Evolutionary conservation across 1,140 invertebrate species (phyloP).

Genomic region (Zaprionus davidi): DNA sequence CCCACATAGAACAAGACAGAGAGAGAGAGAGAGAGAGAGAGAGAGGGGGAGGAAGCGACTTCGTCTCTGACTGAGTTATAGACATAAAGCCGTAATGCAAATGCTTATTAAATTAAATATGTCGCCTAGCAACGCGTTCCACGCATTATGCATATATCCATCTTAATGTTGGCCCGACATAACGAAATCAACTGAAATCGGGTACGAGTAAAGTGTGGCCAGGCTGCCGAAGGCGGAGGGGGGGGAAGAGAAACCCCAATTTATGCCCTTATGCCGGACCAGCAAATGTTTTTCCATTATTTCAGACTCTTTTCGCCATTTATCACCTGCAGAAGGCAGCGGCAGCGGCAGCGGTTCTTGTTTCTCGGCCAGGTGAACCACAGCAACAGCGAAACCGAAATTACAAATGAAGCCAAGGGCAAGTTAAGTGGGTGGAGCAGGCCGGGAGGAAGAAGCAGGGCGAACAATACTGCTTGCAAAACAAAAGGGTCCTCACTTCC

Average conservation of each 20-base stretch:
- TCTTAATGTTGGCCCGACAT: slow-evolving; percentile 40
- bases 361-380: slow-evolving; percentile 8
- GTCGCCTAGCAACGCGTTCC: slow-evolving; percentile 32
- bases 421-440: neutral
- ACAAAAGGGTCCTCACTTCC: slow-evolving; percentile 68
- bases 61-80: slow-evolving; percentile 29
- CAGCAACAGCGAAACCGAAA: slow-evolving; percentile 44
- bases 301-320: slow-evolving; percentile 74
- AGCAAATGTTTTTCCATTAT: slow-evolving; percentile 77
- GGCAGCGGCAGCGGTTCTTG: too few species aligned
- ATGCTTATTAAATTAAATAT: slow-evolving; percentile 81
- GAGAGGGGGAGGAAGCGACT: neutral
- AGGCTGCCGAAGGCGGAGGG: neutral
- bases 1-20: slow-evolving; percentile 15
- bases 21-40: neutral
- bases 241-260: slow-evolving; percentile 5
- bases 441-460: neutral
- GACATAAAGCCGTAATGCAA: slow-evolving; percentile 56
- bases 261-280: slow-evolving; percentile 60
- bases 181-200: neutral
- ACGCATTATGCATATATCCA: slow-evolving; percentile 37
- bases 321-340: slow-evolving; percentile 65
- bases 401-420: slow-evolving; percentile 66
- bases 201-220: slow-evolving; percentile 5
- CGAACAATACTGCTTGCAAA: slow-evolving; percentile 29